Evolutionary conservation across 2,113 vertebrate genomes (phyloP).

Genomic region (Tenrec ecaudatus): DNA sequence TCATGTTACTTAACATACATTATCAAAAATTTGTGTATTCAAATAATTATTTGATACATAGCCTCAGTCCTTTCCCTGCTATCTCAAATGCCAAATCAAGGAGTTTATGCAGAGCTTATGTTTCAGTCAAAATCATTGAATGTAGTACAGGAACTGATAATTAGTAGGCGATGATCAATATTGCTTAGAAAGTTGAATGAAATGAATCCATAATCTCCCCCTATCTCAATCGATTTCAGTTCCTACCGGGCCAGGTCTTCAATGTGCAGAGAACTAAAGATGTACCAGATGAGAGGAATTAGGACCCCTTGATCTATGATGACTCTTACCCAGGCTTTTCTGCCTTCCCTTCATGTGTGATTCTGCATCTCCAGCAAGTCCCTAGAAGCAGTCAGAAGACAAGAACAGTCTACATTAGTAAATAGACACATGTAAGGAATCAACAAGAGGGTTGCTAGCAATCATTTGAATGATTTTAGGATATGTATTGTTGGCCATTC

Average conservation of each 20-base stretch:
- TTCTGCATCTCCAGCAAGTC: background rate
- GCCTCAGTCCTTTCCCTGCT: background rate
- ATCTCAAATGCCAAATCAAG: background rate
- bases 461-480: background rate
- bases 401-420: fast-evolving
- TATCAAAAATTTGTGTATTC: constrained; percentile 5
- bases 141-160: background rate
- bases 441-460: background rate
- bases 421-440: too few species aligned
- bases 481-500: background rate
- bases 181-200: background rate
- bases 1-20: background rate
- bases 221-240: background rate
- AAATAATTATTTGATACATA: fast-evolving
- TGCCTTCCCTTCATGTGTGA: background rate
- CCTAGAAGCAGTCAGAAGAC: background rate
- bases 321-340: background rate
- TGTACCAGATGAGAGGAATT: background rate
- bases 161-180: background rate
- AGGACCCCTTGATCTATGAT: background rate
- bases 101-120: background rate
- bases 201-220: background rate
- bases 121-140: background rate
- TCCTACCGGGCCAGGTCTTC: background rate
- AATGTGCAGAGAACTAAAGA: background rate